Conservation (phyloP, 2,888 invertebrate species). For the Eurois occulta region DNA sequence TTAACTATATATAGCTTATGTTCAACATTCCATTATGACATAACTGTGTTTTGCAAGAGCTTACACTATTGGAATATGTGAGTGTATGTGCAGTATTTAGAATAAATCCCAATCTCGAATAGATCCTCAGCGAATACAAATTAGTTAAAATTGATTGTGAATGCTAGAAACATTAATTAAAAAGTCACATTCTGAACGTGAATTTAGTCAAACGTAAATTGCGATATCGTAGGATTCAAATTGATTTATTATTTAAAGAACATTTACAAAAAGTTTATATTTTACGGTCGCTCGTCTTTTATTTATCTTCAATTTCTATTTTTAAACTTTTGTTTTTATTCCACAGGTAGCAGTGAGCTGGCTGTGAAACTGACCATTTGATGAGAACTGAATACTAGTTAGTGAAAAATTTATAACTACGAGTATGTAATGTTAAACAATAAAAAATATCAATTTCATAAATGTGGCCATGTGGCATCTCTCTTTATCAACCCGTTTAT, state of each 20-base stretch:
- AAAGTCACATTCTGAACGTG: not conserved
- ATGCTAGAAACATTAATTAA: not conserved
- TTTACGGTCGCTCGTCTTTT: not conserved
- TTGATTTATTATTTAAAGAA: not conserved
- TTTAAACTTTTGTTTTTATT: conserved; percentile 52
- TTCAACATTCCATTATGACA: not conserved
- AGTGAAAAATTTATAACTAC: conserved; percentile 73
- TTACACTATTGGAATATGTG: not conserved
- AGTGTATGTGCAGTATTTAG: not conserved
- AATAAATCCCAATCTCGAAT: not conserved
- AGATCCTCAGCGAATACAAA: not conserved
- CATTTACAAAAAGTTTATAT: not conserved
- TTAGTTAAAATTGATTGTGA: not conserved
- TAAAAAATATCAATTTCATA: conserved; percentile 68
- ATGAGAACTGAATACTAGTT: conserved; percentile 80
- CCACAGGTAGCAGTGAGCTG: conserved; percentile 82
- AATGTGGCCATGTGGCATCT: conserved; percentile 59
- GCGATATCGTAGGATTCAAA: not conserved
- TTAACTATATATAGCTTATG: not conserved
- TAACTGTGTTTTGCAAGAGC: not conserved
- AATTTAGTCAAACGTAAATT: not conserved
- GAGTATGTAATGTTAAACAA: conserved; percentile 67
- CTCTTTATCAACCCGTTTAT: conserved; percentile 50
- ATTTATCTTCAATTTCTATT: not conserved
- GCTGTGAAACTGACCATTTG: conserved; percentile 74